phyloP scores from a whole-genome alignment of 2,888 invertebrate species.

The Julus scanicus region DNA sequence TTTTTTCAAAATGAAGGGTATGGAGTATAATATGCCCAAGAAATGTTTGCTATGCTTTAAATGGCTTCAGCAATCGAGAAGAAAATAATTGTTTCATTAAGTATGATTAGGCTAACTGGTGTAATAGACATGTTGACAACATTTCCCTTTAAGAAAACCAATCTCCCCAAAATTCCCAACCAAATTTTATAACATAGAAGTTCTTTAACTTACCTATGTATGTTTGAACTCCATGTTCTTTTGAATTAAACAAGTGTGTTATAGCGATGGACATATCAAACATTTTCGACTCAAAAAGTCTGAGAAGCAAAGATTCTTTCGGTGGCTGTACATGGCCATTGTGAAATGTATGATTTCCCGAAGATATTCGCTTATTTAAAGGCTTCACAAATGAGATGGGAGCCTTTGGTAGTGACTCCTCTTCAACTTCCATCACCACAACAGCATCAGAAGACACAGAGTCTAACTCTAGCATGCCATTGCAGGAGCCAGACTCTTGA shows the following conservation, averaged over 20 bases:
- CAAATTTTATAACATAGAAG: too few species aligned
- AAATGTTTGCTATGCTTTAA: too few species aligned
- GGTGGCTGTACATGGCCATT: conserved; percentile 59
- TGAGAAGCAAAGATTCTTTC: conserved; percentile 73
- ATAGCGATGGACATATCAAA: conserved; percentile 99
- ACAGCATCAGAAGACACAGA: conserved; percentile 57
- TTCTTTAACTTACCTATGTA: conserved; percentile 79
- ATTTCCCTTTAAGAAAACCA: too few species aligned
- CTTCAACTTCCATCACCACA: conserved; percentile 55
- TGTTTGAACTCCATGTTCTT: conserved; percentile 96
- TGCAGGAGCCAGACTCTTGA: not conserved
- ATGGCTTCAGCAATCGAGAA: too few species aligned
- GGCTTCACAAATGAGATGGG: conserved; percentile 46
- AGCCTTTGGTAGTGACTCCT: conserved; percentile 57
- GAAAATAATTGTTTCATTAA: too few species aligned
- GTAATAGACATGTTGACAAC: too few species aligned
- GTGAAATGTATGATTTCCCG: conserved; percentile 49
- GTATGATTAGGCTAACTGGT: too few species aligned
- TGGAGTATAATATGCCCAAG: too few species aligned
- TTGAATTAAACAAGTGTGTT: conserved; percentile 96
- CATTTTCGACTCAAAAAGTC: conserved; percentile 96
- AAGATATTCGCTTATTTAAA: not conserved
- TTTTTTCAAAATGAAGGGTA: too few species aligned
- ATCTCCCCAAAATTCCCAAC: too few species aligned
- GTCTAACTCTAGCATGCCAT: conserved; percentile 57